A percentile compares a stretch with the other conserved stretches of the same genome.
phyloP scores from a whole-genome alignment of 2,797 vertebrate genomes.

The Champsocephalus esox region DNA sequence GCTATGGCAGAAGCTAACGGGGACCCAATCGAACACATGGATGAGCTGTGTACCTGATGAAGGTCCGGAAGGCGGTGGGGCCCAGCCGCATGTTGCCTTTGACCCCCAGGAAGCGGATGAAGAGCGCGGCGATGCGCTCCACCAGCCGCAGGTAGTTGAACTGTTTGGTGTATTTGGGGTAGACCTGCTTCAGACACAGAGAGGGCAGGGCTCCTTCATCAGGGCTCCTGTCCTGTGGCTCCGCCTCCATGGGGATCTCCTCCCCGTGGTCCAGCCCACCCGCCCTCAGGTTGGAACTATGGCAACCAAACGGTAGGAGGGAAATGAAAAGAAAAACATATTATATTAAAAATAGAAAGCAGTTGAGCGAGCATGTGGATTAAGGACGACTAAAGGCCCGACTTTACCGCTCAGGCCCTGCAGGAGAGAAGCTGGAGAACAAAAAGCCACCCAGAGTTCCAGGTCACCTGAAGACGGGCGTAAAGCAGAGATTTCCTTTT shows the following conservation, averaged over 20 bases:
- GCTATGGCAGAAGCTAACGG: not conserved
- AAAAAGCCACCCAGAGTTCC: slow-evolving; percentile 20
- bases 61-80: slow-evolving; percentile 94
- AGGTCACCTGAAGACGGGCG: slow-evolving; percentile 25
- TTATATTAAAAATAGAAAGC: not conserved
- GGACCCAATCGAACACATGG: not conserved
- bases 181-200: slow-evolving; percentile 94
- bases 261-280: slow-evolving; percentile 50
- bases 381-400: not conserved
- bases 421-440: slow-evolving; percentile 9
- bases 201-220: slow-evolving; percentile 80
- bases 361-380: not conserved
- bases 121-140: slow-evolving; percentile 91
- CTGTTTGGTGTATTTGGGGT: slow-evolving; percentile 94
- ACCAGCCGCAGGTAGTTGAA: slow-evolving; percentile 92
- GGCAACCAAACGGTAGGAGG: slow-evolving; percentile 7
- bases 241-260: slow-evolving; percentile 61
- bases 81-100: slow-evolving; percentile 94
- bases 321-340: not conserved
- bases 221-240: slow-evolving; percentile 38
- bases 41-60: slow-evolving; percentile 87
- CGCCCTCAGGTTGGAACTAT: slow-evolving; percentile 72
- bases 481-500: slow-evolving; percentile 44
- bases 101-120: slow-evolving; percentile 95
- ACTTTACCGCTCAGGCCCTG: slow-evolving; percentile 1